phyloP scores from a whole-genome alignment of 2,888 invertebrate genomes.

The Dynastes tityus region DNA sequence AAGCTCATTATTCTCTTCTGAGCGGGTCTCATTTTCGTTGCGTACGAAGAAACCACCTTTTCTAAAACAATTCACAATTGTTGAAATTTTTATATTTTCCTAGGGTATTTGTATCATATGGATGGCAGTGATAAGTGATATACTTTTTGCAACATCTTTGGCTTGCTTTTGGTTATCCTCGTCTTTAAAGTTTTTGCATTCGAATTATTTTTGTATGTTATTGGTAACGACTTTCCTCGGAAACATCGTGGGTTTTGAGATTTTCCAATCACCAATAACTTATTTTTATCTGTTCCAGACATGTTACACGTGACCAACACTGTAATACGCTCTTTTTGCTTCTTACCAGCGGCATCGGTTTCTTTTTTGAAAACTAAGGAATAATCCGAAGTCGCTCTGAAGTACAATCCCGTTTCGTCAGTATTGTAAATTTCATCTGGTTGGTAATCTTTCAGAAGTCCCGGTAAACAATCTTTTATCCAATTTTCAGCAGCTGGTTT shows the following conservation, averaged over 20 bases:
- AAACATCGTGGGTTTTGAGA: constrained; percentile 1
- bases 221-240: neutral
- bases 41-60: too few species aligned
- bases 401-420: neutral
- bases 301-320: neutral
- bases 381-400: neutral
- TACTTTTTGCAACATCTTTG: too few species aligned
- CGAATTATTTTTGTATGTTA: neutral
- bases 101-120: too few species aligned
- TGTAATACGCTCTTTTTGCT: neutral
- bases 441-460: too few species aligned
- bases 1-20: too few species aligned
- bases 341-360: neutral
- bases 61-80: too few species aligned
- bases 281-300: neutral
- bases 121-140: too few species aligned
- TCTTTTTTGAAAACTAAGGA: neutral
- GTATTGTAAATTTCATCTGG: neutral
- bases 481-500: too few species aligned
- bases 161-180: too few species aligned
- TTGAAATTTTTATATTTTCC: too few species aligned
- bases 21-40: too few species aligned
- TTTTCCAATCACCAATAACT: neutral
- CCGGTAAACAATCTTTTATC: too few species aligned
- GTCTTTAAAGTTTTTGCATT: neutral